Conservation (phyloP, 2,888 invertebrate species). For the Cremastinae sp. region DNA sequence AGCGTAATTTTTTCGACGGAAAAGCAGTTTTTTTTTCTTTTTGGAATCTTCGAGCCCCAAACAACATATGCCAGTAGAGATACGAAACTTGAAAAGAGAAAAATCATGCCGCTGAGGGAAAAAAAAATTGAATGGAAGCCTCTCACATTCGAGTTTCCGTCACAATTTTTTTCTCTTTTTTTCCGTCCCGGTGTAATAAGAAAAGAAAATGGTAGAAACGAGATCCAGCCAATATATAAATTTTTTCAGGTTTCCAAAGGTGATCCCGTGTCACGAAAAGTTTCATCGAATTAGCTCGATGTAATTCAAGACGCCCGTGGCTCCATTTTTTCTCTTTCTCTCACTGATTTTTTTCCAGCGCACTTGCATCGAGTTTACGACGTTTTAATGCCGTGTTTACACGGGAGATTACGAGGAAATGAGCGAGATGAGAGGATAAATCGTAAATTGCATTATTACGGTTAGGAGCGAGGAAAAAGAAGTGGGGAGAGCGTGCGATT, state of each 20-base stretch:
- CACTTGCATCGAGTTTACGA: not conserved
- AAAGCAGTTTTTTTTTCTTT: too few relatives aligned
- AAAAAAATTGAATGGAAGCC: constrained; percentile 57
- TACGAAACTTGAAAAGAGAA: constrained; percentile 14
- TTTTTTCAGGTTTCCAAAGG: constrained; percentile 29
- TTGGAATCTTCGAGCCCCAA: not conserved
- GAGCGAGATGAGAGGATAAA: constrained; percentile 41
- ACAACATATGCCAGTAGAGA: not conserved
- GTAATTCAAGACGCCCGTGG: constrained; percentile 68
- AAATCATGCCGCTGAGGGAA: constrained; percentile 31
- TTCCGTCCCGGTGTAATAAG: not conserved
- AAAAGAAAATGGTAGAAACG: constrained; percentile 32
- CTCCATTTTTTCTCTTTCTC: constrained; percentile 9
- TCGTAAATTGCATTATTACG: constrained; percentile 54
- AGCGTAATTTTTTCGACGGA: not conserved
- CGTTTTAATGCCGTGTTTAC: constrained; percentile 1
- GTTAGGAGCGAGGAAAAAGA: constrained; percentile 42
- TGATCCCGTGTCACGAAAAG: constrained; percentile 47
- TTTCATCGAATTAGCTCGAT: constrained; percentile 72
- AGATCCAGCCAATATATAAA: constrained; percentile 47
- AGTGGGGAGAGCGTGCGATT: constrained; percentile 50
- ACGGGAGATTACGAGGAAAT: not conserved
- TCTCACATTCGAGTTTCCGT: constrained; percentile 50
- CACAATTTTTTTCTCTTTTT: constrained; percentile 48
- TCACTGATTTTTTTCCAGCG: not conserved